Evolutionary conservation across 2,888 invertebrate species (phyloP).

Genomic region (Choreutis nemorana): DNA sequence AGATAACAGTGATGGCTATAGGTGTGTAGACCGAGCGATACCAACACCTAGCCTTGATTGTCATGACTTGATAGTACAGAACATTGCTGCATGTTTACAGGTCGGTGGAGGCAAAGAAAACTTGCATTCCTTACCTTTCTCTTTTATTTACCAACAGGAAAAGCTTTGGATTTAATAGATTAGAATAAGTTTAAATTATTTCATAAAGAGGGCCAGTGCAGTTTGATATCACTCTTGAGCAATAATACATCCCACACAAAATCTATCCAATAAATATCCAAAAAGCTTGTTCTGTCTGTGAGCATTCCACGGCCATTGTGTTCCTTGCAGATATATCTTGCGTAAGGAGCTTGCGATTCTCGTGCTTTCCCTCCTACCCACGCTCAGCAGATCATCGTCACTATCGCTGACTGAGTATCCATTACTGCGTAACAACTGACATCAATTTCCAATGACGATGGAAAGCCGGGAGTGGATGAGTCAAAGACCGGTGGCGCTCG

Average conservation of each 20-base stretch:
- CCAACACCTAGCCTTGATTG: constrained; percentile 34
- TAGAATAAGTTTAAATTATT: no score
- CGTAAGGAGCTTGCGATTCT: constrained; percentile 50
- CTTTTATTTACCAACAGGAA: no score
- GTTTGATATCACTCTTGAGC: no score
- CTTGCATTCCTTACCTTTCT: no score
- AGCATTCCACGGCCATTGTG: constrained; percentile 59
- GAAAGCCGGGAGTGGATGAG: constrained; percentile 32
- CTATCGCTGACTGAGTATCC: constrained; percentile 42
- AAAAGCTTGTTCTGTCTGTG: constrained; percentile 61
- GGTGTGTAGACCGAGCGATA: no score
- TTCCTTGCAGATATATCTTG: constrained; percentile 58
- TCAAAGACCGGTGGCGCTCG: constrained; percentile 17
- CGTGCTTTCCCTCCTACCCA: constrained; percentile 42
- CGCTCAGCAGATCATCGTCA: constrained; percentile 38
- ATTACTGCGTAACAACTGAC: constrained; percentile 35
- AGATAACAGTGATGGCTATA: no score
- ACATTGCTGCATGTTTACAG: constrained; percentile 23
- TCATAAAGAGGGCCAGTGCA: no score
- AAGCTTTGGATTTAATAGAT: no score
- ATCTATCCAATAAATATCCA: constrained; percentile 65
- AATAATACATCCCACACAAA: constrained; percentile 60
- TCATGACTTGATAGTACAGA: constrained; percentile 31
- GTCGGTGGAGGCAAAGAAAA: no score
- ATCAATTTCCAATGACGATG: constrained; percentile 33